Percentiles rank a stretch among this genome's conserved stretches.
Evolutionary conservation across 23 tunicate genomes (phyloP).

Genomic region (Phallusia fumigata): DNA sequence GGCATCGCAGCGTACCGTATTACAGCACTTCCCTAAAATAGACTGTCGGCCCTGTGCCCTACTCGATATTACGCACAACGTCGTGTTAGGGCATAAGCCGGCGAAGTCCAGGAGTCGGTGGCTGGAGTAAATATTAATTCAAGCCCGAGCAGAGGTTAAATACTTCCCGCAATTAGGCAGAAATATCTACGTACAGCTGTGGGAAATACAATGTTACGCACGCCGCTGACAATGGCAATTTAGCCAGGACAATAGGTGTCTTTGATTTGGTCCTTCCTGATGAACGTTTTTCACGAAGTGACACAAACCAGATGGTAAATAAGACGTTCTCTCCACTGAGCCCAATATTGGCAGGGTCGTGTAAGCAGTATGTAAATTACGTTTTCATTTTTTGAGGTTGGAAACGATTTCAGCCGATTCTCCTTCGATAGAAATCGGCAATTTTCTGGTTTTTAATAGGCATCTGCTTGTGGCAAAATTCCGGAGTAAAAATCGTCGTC

Average conservation of each 20-base stretch:
- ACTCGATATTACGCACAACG: background rate
- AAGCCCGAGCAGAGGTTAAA: background rate
- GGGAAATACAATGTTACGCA: background rate
- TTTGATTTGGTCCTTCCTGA: slow-evolving; percentile 3
- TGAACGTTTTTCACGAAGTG: background rate
- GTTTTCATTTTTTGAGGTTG: no score
- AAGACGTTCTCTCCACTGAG: no score
- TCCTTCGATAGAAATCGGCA: no score
- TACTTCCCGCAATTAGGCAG: slow-evolving; percentile 6
- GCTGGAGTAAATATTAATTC: background rate
- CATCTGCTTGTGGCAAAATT: no score
- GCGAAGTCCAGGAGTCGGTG: no score
- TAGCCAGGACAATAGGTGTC: background rate
- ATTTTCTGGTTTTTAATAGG: no score
- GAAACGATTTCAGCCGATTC: no score
- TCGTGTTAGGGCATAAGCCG: no score
- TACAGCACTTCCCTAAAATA: background rate
- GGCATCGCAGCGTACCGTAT: background rate
- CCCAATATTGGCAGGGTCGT: no score
- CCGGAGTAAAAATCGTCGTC: no score
- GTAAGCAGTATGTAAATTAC: no score
- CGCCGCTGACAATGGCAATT: background rate
- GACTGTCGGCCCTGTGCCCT: background rate
- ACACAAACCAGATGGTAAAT: background rate
- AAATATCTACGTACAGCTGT: background rate